Base-by-base conservation (phyloP, 2,113 vertebrate species). In the Tiliqua scincoides region DNA sequence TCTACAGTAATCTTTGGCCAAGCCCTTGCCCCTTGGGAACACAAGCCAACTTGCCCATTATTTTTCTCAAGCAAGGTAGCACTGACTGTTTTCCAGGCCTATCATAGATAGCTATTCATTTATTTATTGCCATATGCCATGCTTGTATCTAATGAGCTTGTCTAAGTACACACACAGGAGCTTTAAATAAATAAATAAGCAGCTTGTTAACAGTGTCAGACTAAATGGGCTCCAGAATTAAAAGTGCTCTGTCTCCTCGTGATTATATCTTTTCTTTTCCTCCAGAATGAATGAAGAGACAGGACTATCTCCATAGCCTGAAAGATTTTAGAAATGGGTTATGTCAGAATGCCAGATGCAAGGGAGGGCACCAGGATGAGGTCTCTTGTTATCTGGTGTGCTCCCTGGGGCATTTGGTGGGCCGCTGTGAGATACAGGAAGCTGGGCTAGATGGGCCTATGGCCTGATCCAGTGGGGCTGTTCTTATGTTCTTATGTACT, bases 151-250 rank as follows among this genome's bases (percentile, higher is more conserved):
- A 65, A 72, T 57, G 70, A 79, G 74, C 82, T 88, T 86, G 77
- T 80, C 75, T 73, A 83, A 79, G 82, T 78, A 57, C 59, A 88
- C 81, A 65, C 61, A 72, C 59, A 27, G 82, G 11, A 9, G 18
- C 1, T 30, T 84, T 84, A 84, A 84, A 84, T 84, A 75, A 84
- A 84, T 65, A 9, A 63, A 40, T 0, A 4, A 59, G 6, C 86
- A 85, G 54, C 81, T 87, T 78, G 57, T 83, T 83, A 87, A 83
- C 74, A 83, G 74, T 83, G 74, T 78, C 86, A 83, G 35, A 21
- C 32, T 77, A 6, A 3, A 23, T 1, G 23, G 57, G 30, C 0
- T 2, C 25, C 65, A 9, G 0, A 2, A 2, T 48, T 1, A 54
- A 20, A 79, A 14, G 1, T 0, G 52, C 78, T 20, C 71, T 1